Conservation (phyloP, 2,113 vertebrate genomes). For the Synodontis membranacea region DNA sequence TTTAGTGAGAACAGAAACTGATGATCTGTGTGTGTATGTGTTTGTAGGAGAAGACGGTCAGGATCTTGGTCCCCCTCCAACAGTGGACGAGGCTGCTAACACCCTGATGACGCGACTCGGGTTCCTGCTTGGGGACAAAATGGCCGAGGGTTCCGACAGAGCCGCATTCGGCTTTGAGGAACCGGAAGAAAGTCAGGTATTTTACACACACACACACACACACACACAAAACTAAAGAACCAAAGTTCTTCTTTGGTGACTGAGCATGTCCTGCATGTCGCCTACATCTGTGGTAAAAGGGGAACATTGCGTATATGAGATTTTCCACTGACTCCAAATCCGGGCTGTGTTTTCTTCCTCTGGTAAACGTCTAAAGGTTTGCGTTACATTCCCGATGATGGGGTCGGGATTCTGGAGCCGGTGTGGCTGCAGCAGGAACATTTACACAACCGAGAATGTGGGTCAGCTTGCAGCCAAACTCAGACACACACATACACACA, state of each 20-base stretch:
- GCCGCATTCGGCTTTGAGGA: constrained; percentile 82
- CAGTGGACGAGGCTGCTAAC: constrained; percentile 93
- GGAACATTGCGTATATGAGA: neutral
- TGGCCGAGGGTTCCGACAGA: constrained; percentile 76
- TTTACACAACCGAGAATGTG: constrained; percentile 11
- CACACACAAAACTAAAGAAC: neutral
- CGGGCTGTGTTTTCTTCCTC: constrained; percentile 3
- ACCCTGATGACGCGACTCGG: constrained; percentile 96
- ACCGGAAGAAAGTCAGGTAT: constrained; percentile 83
- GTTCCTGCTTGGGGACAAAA: constrained; percentile 93
- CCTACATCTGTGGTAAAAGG: neutral
- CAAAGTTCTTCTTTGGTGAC: neutral
- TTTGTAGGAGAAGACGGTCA: constrained; percentile 65
- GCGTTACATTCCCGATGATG: constrained; percentile 1
- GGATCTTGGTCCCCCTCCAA: constrained; percentile 89
- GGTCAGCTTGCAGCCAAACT: constrained; percentile 7
- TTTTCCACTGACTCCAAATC: constrained; percentile 13
- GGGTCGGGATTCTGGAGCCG: neutral
- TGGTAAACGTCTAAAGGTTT: neutral
- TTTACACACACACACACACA: neutral
- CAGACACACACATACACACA: neutral
- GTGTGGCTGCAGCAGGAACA: constrained; percentile 24
- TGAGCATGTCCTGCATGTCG: neutral
- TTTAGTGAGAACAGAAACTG: neutral
- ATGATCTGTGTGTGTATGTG: constrained; percentile 6